phyloP scores from a whole-genome alignment of 2,888 invertebrate species.

The Invenusta paracnida region DNA sequence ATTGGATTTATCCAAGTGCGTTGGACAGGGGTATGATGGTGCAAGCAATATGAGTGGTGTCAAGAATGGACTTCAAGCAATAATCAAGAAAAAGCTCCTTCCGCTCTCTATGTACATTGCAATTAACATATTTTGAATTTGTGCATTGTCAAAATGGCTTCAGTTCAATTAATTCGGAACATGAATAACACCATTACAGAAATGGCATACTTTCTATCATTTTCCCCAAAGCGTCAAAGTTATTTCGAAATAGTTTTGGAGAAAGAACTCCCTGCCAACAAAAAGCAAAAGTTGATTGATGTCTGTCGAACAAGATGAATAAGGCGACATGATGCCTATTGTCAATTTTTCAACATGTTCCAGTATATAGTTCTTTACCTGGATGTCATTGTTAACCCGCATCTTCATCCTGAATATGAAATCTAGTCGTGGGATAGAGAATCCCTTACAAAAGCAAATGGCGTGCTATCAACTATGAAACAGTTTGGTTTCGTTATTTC shows the following conservation, averaged over 20 bases:
- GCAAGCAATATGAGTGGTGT: constrained; percentile 22
- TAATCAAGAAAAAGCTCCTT: neutral
- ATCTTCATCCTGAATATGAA: constrained; percentile 19
- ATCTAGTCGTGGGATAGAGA: neutral
- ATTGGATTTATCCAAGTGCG: constrained; percentile 19
- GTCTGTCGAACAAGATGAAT: constrained; percentile 13
- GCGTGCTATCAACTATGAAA: neutral
- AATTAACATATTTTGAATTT: constrained; percentile 15
- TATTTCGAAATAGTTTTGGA: neutral
- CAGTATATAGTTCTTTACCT: neutral
- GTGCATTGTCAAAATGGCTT: constrained; percentile 20
- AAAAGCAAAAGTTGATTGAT: constrained; percentile 18
- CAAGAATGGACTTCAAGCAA: constrained; percentile 5
- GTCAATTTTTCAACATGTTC: constrained; percentile 21
- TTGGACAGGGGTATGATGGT: constrained; percentile 23
- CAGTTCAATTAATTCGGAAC: constrained; percentile 14
- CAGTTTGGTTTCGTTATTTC: neutral
- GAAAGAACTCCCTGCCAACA: constrained; percentile 10
- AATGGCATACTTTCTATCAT: neutral
- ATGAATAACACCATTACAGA: neutral
- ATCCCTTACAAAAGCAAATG: neutral
- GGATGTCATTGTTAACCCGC: constrained; percentile 23
- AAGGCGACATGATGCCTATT: neutral
- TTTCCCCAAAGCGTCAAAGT: neutral
- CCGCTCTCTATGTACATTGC: neutral